These are phyloP conservation scores for Syritta pipiens DNA, from an alignment of 2,888 invertebrate genomes.

Conservation along the genomic window DNA sequence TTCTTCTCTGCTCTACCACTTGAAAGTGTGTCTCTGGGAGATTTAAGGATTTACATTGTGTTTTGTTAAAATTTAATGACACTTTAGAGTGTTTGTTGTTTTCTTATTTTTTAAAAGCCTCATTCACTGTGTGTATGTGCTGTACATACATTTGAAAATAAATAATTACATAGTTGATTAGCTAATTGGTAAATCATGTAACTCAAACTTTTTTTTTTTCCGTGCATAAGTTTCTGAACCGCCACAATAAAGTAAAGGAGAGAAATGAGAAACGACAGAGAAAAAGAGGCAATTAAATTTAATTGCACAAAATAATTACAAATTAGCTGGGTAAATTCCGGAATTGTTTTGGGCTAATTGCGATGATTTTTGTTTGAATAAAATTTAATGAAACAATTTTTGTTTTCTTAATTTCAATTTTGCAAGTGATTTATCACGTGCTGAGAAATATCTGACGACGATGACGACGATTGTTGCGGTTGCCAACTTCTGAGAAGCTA, in stretches of 20 bases:
- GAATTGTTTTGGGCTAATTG: constrained; percentile 48
- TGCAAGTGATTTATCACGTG: background rate
- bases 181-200: constrained; percentile 44
- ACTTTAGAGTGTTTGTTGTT: constrained; percentile 26
- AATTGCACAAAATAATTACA: constrained; percentile 47
- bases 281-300: constrained; percentile 40
- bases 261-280: background rate
- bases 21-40: constrained; percentile 50
- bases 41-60: constrained; percentile 38
- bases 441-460: background rate
- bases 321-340: constrained; percentile 40
- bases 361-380: constrained; percentile 33
- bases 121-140: background rate
- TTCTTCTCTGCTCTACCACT: constrained; percentile 5
- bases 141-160: background rate
- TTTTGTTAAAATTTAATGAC: constrained; percentile 26
- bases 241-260: no score
- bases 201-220: constrained; percentile 9
- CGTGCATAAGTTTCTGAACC: no score
- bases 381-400: constrained; percentile 5
- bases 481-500: no score
- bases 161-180: constrained; percentile 39
- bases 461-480: no score
- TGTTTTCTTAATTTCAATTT: no score
- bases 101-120: constrained; percentile 8